Evolutionary conservation across 2,113 vertebrate genomes (phyloP).

Genomic region (Diadophis punctatus): DNA sequence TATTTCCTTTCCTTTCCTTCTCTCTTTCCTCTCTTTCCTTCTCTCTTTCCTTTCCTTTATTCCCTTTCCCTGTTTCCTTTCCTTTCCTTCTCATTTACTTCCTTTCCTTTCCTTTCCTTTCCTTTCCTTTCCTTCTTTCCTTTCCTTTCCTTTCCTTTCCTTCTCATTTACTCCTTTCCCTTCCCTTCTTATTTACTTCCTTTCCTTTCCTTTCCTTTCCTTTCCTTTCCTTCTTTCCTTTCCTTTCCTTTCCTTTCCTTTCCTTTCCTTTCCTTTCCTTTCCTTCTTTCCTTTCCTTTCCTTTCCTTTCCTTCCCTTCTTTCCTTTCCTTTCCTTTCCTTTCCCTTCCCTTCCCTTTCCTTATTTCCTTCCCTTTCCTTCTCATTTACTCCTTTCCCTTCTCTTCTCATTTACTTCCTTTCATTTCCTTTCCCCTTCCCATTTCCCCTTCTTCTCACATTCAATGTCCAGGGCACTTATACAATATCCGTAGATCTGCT

Average conservation of each 20-base stretch:
- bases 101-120: too few species aligned
- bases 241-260: background rate
- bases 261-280: background rate
- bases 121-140: too few species aligned
- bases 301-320: fast-evolving
- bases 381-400: too few species aligned
- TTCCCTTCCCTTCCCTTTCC: background rate
- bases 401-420: too few species aligned
- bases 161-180: too few species aligned
- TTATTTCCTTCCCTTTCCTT: background rate
- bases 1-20: too few species aligned
- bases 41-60: too few species aligned
- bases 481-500: background rate
- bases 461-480: background rate
- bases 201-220: too few species aligned
- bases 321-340: background rate
- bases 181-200: too few species aligned
- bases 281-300: background rate
- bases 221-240: too few species aligned
- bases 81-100: too few species aligned
- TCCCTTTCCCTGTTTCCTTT: too few species aligned
- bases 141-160: background rate
- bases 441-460: background rate
- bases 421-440: background rate
- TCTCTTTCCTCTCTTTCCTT: background rate